phyloP scores from a whole-genome alignment of 53 echinoderm and acorn worm genomes.

The Temnopleurus reevesii region DNA sequence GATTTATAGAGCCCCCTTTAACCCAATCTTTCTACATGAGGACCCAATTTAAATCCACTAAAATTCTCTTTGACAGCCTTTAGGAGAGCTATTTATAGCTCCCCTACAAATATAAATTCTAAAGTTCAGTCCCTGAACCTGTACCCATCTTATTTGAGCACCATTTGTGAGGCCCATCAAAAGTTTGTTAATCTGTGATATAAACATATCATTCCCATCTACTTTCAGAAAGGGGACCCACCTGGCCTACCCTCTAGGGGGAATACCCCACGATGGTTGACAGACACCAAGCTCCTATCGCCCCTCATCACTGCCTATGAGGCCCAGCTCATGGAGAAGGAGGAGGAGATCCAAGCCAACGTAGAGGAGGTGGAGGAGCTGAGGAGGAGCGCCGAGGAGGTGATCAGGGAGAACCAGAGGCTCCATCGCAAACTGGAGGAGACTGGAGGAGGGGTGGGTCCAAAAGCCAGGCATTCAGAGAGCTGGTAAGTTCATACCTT shows the following conservation, averaged over 20 bases:
- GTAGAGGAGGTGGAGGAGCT: slow-evolving; percentile 82
- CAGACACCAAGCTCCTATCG: slow-evolving; percentile 88
- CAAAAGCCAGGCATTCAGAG: slow-evolving; percentile 25
- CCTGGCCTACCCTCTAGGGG: slow-evolving; percentile 92
- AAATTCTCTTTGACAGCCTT: too few relatives aligned
- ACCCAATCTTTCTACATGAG: too few relatives aligned
- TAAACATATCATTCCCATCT: too few relatives aligned
- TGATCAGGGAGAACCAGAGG: slow-evolving; percentile 89
- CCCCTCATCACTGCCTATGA: slow-evolving; percentile 93
- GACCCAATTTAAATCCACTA: too few relatives aligned
- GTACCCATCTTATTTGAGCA: too few relatives aligned
- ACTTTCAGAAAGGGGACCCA: slow-evolving; percentile 87
- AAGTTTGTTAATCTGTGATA: too few relatives aligned
- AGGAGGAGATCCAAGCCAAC: slow-evolving; percentile 62
- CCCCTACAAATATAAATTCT: too few relatives aligned
- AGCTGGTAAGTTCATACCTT: slow-evolving; percentile 57
- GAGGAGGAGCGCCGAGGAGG: slow-evolving; percentile 77
- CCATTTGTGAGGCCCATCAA: too few relatives aligned
- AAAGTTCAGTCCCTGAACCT: too few relatives aligned
- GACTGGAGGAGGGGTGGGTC: slow-evolving; percentile 51
- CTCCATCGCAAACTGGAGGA: slow-evolving; percentile 82
- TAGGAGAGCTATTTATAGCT: too few relatives aligned
- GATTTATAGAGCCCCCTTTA: too few relatives aligned
- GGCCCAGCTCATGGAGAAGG: slow-evolving; percentile 83
- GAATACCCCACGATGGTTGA: slow-evolving; percentile 85